Evolutionary conservation across 2,113 vertebrate genomes (phyloP), one percentile per base, ranked within the genome.

Genomic region (Thalassoma bifasciatum): DNA sequence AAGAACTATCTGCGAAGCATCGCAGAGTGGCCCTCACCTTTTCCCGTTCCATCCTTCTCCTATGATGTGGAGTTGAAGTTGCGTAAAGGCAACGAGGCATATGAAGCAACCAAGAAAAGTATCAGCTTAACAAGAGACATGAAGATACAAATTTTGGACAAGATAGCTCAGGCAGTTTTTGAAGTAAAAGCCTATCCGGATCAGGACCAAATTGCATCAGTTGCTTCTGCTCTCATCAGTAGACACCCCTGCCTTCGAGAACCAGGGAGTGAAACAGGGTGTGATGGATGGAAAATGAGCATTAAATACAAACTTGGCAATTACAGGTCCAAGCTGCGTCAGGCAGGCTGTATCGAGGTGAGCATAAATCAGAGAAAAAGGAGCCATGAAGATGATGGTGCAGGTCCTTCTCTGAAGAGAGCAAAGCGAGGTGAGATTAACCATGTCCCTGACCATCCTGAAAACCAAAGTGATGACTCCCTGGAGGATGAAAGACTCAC

Each of bases 141-240:
- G 42, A 30, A 46, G 14, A 46, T 46, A 16, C 16, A 46, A 46
- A 46, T 46, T 46, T 7, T 46, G 16, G 44, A 46, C 14, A 54
- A 42, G 64, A 42, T 54, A 42, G 22, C 64, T 26, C 50, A 54
- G 16, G 65, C 22, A 34, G 52, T 46, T 34, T 68, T 68, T 44
- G n/a, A 51, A 37, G 30, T 38, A 4, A 23, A 65, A 52, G 30
- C 46, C 30, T 51, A 49, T 49, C 60, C 58, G 14, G 56, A 60
- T 23, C 21, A 23, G 42, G 37, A 60, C 13, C 58, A 60, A n/a
- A 42, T 60, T 23, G 37, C 23, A 12, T 42, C 14, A 4, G 58
- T 60, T 60, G 58, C 59, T 26, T 61, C 22, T 44, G 59, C 38
- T 44, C 40, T 61, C 22, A 5, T 61, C 59, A 26, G 40, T 26